Conservation (phyloP, 2,113 vertebrate species). For the Lophochroa leadbeateri region DNA sequence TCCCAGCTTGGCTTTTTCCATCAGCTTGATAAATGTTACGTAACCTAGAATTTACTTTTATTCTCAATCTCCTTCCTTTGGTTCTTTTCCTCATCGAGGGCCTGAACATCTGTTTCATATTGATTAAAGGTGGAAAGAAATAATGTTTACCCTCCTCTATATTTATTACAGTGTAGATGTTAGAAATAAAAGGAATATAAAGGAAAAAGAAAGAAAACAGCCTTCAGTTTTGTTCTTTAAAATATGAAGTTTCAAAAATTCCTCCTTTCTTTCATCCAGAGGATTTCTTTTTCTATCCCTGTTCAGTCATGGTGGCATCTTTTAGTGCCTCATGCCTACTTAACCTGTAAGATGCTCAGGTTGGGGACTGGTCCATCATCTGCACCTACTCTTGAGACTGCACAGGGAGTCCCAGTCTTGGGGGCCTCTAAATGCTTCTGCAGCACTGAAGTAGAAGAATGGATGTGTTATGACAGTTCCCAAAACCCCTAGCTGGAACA, state of each 20-base stretch:
- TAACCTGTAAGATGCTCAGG: not conserved
- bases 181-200: not conserved
- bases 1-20: constrained; percentile 41
- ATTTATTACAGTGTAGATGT: not conserved
- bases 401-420: not conserved
- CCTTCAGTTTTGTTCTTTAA: not conserved
- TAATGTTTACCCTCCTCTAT: not conserved
- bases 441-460: not conserved
- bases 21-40: constrained; percentile 31
- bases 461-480: not conserved
- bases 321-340: not conserved
- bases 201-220: not conserved
- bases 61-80: not conserved
- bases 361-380: not conserved
- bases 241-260: not conserved
- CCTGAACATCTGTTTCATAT: constrained; percentile 53
- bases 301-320: not conserved
- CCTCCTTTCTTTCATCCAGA: not conserved
- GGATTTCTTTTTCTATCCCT: not conserved
- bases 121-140: constrained; percentile 1
- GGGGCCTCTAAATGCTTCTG: not conserved
- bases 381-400: not conserved
- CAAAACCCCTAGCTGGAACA: not conserved
- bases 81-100: not conserved
- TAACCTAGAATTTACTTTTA: constrained; percentile 24